A percentile compares a stretch with the other conserved stretches of the same genome.
phyloP scores from a whole-genome alignment of 2,888 invertebrate genomes.

The Homarus gammarus region DNA sequence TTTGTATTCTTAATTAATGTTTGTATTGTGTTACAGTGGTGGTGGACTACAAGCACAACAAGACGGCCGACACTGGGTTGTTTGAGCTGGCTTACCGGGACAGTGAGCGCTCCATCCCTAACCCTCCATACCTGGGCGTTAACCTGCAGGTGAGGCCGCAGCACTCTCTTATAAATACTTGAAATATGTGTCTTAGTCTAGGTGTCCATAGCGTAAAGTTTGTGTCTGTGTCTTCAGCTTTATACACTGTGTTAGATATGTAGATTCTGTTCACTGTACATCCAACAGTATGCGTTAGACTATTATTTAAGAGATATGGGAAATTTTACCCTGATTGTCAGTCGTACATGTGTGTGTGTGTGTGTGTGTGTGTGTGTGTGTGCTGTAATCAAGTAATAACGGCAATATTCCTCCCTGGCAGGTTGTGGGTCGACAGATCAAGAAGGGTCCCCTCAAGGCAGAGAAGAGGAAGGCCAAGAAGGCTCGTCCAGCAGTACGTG shows the following conservation, averaged over 20 bases:
- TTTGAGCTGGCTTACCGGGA: slow-evolving; percentile 76
- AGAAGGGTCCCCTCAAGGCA: slow-evolving; percentile 43
- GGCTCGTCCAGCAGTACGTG: slow-evolving; percentile 41
- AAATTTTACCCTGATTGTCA: background rate
- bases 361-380: background rate
- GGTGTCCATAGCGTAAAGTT: too few species aligned
- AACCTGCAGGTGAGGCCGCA: slow-evolving; percentile 73
- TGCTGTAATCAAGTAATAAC: too few species aligned
- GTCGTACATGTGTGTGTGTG: background rate
- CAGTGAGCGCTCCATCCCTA: slow-evolving; percentile 62
- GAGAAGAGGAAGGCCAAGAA: slow-evolving; percentile 62
- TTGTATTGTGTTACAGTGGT: slow-evolving; percentile 66
- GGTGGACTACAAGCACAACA: slow-evolving; percentile 72
- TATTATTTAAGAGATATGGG: background rate
- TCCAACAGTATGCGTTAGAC: too few species aligned
- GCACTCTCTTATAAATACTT: too few species aligned
- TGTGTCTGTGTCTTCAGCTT: too few species aligned
- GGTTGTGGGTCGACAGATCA: slow-evolving; percentile 71
- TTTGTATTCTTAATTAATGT: background rate
- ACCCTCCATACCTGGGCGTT: slow-evolving; percentile 75
- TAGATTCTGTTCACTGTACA: too few species aligned
- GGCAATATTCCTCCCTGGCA: slow-evolving; percentile 11
- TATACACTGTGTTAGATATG: too few species aligned
- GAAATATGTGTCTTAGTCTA: too few species aligned
- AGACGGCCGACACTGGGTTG: slow-evolving; percentile 74